Evolutionary conservation across 1,140 invertebrate genomes (phyloP).

Genomic region (Caerostris extrusa): DNA sequence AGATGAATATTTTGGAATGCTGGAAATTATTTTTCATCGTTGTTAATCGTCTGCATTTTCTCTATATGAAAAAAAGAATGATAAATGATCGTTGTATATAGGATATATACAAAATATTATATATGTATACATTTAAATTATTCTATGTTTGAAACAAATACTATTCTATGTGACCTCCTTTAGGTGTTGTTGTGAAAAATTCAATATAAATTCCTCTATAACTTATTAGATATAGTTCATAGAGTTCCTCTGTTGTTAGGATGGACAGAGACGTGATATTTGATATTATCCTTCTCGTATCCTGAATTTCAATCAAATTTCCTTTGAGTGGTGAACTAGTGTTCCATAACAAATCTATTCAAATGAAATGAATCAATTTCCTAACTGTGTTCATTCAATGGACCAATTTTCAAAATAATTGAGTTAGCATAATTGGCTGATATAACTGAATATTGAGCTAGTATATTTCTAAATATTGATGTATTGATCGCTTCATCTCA

Average conservation of each 20-base stretch:
- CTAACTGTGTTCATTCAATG: too few species aligned
- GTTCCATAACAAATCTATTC: too few species aligned
- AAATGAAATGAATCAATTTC: too few species aligned
- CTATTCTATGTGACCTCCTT: slow-evolving; percentile 19
- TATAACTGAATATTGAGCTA: too few species aligned
- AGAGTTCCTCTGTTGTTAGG: neutral
- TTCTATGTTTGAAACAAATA: slow-evolving; percentile 43
- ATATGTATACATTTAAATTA: slow-evolving; percentile 51
- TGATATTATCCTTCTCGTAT: neutral
- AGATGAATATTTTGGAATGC: slow-evolving; percentile 75
- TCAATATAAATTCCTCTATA: neutral
- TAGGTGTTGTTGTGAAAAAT: neutral
- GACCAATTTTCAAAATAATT: too few species aligned
- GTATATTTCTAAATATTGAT: too few species aligned
- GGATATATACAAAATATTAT: slow-evolving; percentile 65
- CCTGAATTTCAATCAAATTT: neutral
- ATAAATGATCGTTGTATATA: slow-evolving; percentile 52
- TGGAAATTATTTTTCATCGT: slow-evolving; percentile 66
- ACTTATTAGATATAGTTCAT: neutral
- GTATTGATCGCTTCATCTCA: too few species aligned
- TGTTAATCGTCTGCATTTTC: slow-evolving; percentile 74
- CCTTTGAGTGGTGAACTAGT: neutral
- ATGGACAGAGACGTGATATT: slow-evolving; percentile 32
- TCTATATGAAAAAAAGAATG: slow-evolving; percentile 35
- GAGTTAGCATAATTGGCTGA: too few species aligned